Percentiles rank a stretch among this genome's conserved stretches.
Conservation (phyloP, 2,113 vertebrate genomes). For the Dicentrarchus labrax region DNA sequence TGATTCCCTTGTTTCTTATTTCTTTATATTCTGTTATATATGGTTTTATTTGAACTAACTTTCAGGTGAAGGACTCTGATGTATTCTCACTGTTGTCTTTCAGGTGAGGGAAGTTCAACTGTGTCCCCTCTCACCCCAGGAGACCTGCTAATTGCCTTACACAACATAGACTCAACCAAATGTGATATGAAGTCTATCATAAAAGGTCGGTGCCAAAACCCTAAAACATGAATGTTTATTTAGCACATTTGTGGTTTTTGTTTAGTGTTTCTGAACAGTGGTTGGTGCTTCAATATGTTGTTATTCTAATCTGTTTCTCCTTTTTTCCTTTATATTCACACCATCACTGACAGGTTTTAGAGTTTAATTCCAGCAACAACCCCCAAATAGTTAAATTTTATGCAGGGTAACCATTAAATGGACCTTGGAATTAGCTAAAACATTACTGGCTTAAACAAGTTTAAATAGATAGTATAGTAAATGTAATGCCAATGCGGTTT, state of each 20-base stretch:
- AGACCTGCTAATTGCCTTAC: constrained; percentile 93
- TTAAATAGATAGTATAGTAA: too few species aligned
- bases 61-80: neutral
- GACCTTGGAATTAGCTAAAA: too few species aligned
- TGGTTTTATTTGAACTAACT: neutral
- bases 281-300: neutral
- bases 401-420: neutral
- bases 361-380: neutral
- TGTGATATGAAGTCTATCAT: constrained; percentile 99
- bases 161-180: constrained; percentile 94
- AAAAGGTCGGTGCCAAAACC: constrained; percentile 86
- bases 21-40: neutral
- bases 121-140: constrained; percentile 94
- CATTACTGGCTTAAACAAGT: too few species aligned
- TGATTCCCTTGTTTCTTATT: neutral
- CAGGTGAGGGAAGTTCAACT: constrained; percentile 91
- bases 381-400: neutral
- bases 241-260: neutral
- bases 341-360: neutral
- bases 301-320: neutral
- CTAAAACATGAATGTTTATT: neutral
- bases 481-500: neutral
- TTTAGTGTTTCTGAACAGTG: neutral
- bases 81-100: constrained; percentile 6
- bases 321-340: neutral